phyloP scores from a whole-genome alignment of 2,113 vertebrate genomes.

The Cricetomys ansorgei region DNA sequence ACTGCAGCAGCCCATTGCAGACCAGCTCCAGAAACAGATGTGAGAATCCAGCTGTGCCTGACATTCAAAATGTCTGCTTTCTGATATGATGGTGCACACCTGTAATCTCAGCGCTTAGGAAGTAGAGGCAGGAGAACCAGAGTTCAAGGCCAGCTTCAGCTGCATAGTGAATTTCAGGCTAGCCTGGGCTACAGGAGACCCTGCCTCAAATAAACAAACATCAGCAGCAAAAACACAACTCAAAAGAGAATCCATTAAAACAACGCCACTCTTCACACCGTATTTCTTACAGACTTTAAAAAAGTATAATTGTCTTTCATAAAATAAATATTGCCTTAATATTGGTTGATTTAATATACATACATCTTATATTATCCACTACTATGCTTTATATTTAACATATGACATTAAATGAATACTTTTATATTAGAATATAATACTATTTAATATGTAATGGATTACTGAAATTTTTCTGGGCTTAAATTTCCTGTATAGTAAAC shows the following conservation, averaged over 20 bases:
- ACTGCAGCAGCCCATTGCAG: background rate
- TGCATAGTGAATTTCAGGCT: background rate
- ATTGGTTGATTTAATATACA: background rate
- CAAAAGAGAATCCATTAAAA: background rate
- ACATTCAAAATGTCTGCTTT: background rate
- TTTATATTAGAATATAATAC: background rate
- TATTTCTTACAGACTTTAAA: background rate
- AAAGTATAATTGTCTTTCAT: constrained; percentile 35
- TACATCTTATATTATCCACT: background rate
- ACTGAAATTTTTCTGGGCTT: constrained; percentile 17
- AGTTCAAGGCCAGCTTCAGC: background rate
- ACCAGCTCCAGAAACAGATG: background rate
- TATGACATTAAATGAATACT: background rate
- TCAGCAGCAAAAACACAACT: background rate
- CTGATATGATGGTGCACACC: background rate
- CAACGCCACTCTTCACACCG: background rate
- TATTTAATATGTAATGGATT: constrained; percentile 34
- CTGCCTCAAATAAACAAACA: background rate
- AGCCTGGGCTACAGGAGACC: background rate
- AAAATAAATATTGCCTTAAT: constrained; percentile 3
- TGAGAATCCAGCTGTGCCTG: background rate
- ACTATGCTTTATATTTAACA: background rate
- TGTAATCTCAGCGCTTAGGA: background rate
- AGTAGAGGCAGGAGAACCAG: background rate
- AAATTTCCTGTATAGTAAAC: constrained; percentile 13